Conservation (phyloP, 2,113 vertebrate species). For the Origma solitaria region DNA sequence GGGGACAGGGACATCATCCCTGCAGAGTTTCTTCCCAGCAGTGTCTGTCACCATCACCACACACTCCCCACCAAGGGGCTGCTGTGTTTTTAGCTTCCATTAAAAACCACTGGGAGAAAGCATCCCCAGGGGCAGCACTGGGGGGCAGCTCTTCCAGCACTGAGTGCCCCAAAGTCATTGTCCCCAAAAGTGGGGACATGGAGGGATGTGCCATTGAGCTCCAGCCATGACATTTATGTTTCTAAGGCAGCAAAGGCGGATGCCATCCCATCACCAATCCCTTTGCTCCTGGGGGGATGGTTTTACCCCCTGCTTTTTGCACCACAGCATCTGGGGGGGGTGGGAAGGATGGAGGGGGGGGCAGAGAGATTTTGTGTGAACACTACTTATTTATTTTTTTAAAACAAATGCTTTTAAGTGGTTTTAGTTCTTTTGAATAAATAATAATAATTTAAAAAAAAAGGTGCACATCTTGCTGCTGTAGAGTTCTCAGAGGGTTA, state of each 20-base stretch:
- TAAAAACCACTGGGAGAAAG: background rate
- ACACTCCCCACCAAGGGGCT: background rate
- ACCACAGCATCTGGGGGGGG: background rate
- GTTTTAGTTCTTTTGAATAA: slow-evolving; percentile 55
- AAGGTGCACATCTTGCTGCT: slow-evolving; percentile 62
- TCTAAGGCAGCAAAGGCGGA: rapidly evolving
- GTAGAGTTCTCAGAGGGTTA: slow-evolving; percentile 56
- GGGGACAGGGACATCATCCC: background rate
- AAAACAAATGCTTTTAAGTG: slow-evolving; percentile 12
- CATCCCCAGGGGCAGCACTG: background rate
- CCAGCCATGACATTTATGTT: background rate
- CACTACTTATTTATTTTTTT: slow-evolving; percentile 58
- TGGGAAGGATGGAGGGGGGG: background rate
- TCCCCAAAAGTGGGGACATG: background rate
- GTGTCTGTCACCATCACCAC: background rate
- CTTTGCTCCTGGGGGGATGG: background rate
- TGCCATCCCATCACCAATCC: background rate
- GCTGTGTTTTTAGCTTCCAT: background rate
- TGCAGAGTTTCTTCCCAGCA: background rate
- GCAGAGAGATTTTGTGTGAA: background rate
- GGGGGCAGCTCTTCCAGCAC: background rate
- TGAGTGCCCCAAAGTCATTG: background rate
- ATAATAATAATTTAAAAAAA: slow-evolving; percentile 31
- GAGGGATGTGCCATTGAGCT: background rate
- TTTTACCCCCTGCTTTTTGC: background rate